phyloP scores from a whole-genome alignment of 2,113 vertebrate genomes.

The Apteryx mantelli region DNA sequence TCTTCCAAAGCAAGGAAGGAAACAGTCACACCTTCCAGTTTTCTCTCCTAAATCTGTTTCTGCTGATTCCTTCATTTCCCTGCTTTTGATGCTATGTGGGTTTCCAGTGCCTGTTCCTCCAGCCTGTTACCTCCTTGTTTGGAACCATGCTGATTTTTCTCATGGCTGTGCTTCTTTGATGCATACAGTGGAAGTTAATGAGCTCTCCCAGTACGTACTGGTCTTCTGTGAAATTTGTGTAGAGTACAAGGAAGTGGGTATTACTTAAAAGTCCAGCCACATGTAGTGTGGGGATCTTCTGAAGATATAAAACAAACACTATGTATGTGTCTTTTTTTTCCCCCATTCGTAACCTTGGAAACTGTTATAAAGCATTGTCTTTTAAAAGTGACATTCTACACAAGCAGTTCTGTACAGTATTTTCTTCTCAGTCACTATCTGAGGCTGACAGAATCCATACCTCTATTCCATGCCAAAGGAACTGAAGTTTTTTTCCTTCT shows the following conservation, averaged over 20 bases:
- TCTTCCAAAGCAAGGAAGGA: not conserved
- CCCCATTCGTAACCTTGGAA: slow-evolving; percentile 33
- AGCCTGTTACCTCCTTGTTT: not conserved
- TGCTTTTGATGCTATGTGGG: not conserved
- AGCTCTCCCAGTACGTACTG: slow-evolving; percentile 10
- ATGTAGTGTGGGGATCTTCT: slow-evolving; percentile 15
- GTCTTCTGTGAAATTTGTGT: slow-evolving; percentile 4
- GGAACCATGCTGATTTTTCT: slow-evolving; percentile 16
- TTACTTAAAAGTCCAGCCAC: slow-evolving; percentile 38
- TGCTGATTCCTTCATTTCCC: not conserved
- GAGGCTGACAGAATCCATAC: slow-evolving; percentile 14
- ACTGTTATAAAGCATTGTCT: slow-evolving; percentile 47
- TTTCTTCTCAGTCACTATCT: slow-evolving; percentile 40
- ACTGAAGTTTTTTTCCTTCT: not conserved
- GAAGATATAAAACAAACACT: slow-evolving; percentile 36
- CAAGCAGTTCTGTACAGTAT: not conserved
- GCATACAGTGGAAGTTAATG: slow-evolving; percentile 23
- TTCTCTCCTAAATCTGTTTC: not conserved
- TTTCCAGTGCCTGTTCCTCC: not conserved
- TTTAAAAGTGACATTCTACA: not conserved
- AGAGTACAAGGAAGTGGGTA: not conserved
- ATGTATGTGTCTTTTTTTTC: slow-evolving; percentile 3
- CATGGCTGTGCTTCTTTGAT: not conserved
- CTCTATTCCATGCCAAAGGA: slow-evolving; percentile 30
- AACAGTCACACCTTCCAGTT: not conserved